Evolutionary conservation across 2,888 invertebrate genomes (phyloP).

Genomic region (Agrilus mali): DNA sequence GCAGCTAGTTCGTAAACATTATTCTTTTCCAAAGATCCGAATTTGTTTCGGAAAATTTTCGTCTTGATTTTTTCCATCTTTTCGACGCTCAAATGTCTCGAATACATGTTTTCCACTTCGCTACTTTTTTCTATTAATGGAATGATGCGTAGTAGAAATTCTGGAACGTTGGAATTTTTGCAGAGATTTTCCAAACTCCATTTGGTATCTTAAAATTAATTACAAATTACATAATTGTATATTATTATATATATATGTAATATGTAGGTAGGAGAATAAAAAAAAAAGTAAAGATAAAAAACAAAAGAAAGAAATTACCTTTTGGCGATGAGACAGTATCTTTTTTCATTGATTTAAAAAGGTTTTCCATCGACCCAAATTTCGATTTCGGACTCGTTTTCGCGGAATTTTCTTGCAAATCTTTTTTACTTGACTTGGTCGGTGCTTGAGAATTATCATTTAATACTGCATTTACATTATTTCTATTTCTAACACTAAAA

Average conservation of each 20-base stretch:
- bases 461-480: no score
- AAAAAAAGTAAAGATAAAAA: no score
- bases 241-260: no score
- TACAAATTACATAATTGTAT: no score
- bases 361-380: no score
- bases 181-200: constrained; percentile 7
- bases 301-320: no score
- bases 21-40: constrained; percentile 21
- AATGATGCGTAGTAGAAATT: constrained; percentile 68
- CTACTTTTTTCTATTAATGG: constrained; percentile 55
- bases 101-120: constrained; percentile 71
- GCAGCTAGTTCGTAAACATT: constrained; percentile 83
- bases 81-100: constrained; percentile 67
- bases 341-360: no score
- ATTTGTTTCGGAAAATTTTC: constrained; percentile 21
- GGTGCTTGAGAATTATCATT: no score
- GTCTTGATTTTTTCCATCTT: constrained; percentile 24
- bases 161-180: constrained; percentile 43
- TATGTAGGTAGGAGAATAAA: no score
- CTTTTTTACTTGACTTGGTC: no score
- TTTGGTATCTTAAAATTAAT: constrained; percentile 8
- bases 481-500: not conserved
- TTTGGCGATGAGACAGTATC: no score
- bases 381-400: constrained; percentile 1
- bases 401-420: constrained; percentile 4